phyloP scores from a whole-genome alignment of 2,888 invertebrate species.

The Gryllus longicercus region DNA sequence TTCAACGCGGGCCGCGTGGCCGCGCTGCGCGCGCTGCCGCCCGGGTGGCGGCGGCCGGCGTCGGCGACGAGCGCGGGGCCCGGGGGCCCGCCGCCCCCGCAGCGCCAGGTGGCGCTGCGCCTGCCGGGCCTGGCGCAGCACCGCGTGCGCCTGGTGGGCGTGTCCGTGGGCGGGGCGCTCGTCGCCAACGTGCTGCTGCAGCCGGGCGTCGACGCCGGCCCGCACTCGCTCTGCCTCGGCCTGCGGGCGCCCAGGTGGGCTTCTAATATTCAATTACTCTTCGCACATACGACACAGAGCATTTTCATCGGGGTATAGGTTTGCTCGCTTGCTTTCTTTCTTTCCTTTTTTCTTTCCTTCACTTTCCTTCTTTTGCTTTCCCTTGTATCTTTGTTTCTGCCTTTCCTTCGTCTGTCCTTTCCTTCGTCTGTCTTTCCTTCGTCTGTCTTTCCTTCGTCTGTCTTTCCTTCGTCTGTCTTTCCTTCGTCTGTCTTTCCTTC shows the following conservation, averaged over 20 bases:
- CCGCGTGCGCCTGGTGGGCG: background rate
- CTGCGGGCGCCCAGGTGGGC: background rate
- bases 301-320: too few relatives aligned
- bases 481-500: too few relatives aligned
- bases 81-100: background rate
- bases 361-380: too few relatives aligned
- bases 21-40: background rate
- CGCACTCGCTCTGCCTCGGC: background rate
- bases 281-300: too few relatives aligned
- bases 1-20: background rate
- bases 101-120: background rate
- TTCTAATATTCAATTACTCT: too few relatives aligned
- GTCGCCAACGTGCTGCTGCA: slow-evolving; percentile 6
- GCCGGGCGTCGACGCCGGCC: background rate
- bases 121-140: background rate
- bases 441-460: too few relatives aligned
- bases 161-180: background rate
- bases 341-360: too few relatives aligned
- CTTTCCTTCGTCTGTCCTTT: too few relatives aligned
- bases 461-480: too few relatives aligned
- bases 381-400: too few relatives aligned
- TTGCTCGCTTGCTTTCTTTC: too few relatives aligned
- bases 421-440: too few relatives aligned
- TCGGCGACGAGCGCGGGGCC: background rate
- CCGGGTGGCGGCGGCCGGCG: background rate